A percentile compares a stretch with the other conserved stretches of the same genome.
Conservation (phyloP, 2,113 vertebrate genomes). For the Grantiella picta region DNA sequence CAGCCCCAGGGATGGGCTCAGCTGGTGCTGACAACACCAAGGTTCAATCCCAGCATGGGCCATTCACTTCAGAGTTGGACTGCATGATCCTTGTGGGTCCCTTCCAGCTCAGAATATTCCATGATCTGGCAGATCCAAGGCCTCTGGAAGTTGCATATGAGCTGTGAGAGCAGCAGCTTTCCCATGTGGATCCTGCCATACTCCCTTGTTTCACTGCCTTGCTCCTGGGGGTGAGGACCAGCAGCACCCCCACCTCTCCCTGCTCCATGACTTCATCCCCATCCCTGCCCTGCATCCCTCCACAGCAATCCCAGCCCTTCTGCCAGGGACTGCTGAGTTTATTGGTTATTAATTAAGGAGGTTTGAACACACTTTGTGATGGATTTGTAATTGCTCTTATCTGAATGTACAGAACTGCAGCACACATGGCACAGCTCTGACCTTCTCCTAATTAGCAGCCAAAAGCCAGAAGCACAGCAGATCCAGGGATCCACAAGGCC, state of each 20-base stretch:
- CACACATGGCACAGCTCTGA: background rate
- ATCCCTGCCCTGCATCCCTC: background rate
- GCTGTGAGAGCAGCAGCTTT: background rate
- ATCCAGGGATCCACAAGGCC: background rate
- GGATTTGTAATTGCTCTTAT: slow-evolving; percentile 26
- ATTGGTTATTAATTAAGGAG: background rate
- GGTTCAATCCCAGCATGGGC: background rate
- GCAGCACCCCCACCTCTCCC: background rate
- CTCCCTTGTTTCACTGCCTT: background rate
- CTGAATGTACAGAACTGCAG: background rate
- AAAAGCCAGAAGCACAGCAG: background rate
- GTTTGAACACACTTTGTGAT: background rate
- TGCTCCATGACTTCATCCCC: background rate
- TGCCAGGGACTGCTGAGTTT: background rate
- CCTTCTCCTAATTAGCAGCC: slow-evolving; percentile 4
- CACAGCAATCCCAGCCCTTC: background rate
- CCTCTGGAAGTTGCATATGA: background rate
- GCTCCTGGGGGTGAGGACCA: too few species aligned
- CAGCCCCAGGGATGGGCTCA: background rate
- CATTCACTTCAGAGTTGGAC: background rate
- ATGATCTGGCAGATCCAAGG: background rate
- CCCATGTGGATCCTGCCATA: rapidly evolving
- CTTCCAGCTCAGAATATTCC: background rate
- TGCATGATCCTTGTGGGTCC: background rate
- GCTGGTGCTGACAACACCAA: background rate